Evolutionary conservation across 2,113 vertebrate species (phyloP).

Genomic region (Cynoglossus semilaevis): DNA sequence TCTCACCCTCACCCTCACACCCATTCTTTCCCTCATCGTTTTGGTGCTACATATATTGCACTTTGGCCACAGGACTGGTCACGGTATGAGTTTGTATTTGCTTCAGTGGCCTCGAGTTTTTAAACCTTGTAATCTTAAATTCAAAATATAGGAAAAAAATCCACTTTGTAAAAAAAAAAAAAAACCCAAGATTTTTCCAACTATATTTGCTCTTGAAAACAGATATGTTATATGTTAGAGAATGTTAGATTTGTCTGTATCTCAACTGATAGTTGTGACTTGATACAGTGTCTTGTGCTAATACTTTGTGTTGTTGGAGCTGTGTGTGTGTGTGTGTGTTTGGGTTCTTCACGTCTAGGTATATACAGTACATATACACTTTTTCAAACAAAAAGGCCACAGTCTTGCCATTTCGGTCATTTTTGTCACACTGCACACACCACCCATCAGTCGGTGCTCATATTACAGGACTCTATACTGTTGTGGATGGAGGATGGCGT

Average conservation of each 20-base stretch:
- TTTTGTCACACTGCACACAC: conserved; percentile 21
- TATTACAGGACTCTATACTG: too few relatives aligned
- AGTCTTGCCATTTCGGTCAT: conserved; percentile 38
- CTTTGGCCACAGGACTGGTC: conserved; percentile 59
- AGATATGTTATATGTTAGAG: conserved; percentile 38
- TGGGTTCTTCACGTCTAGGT: too few relatives aligned
- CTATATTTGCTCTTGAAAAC: conserved; percentile 38
- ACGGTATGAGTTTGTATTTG: conserved; percentile 38
- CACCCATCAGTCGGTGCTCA: too few relatives aligned
- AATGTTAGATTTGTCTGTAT: conserved; percentile 37
- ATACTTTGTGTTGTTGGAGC: conserved; percentile 26
- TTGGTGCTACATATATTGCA: conserved; percentile 69
- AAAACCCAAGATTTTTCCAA: conserved; percentile 26
- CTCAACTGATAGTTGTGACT: conserved; percentile 56
- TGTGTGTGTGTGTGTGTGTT: too few relatives aligned
- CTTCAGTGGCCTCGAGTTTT: conserved; percentile 9
- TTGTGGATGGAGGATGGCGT: too few relatives aligned
- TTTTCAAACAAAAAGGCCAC: neutral
- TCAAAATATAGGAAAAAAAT: conserved; percentile 18
- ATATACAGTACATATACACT: too few relatives aligned
- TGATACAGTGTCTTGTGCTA: conserved; percentile 45
- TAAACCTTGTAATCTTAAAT: conserved; percentile 25
- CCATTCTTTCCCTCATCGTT: conserved; percentile 45
- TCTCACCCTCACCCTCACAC: conserved; percentile 16
- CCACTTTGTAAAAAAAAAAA: conserved; percentile 43